Percentiles rank a stretch among this genome's conserved stretches.
Conservation (phyloP, 2,888 invertebrate genomes). For the Petrophora chlorosata region DNA sequence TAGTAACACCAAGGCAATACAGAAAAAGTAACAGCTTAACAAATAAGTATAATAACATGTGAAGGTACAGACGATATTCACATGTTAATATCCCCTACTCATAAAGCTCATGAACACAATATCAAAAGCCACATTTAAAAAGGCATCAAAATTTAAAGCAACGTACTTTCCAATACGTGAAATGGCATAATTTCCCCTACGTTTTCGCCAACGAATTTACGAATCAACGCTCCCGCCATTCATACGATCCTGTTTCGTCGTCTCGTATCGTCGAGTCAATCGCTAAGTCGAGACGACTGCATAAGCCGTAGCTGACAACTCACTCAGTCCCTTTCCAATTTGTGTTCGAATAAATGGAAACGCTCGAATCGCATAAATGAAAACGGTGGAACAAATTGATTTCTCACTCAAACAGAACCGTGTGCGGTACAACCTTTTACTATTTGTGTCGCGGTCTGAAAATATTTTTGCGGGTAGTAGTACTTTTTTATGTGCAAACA, state of each 20-base stretch:
- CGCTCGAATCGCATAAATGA: slow-evolving; percentile 78
- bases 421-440: slow-evolving; percentile 55
- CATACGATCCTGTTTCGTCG: slow-evolving; percentile 46
- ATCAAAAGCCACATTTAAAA: background rate
- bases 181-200: slow-evolving; percentile 35
- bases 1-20: no score
- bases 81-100: no score
- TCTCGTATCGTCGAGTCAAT: slow-evolving; percentile 47
- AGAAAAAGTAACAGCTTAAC: no score
- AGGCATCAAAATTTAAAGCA: slow-evolving; percentile 1
- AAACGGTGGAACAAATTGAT: slow-evolving; percentile 81
- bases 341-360: slow-evolving; percentile 78
- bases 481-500: slow-evolving; percentile 22
- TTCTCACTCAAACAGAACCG: slow-evolving; percentile 78
- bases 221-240: slow-evolving; percentile 46
- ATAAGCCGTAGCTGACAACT: slow-evolving; percentile 79
- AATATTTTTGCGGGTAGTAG: slow-evolving; percentile 38
- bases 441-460: slow-evolving; percentile 45
- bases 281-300: slow-evolving; percentile 68
- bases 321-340: slow-evolving; percentile 79
- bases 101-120: no score
- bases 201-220: slow-evolving; percentile 37
- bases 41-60: no score
- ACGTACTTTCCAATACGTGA: slow-evolving; percentile 27
- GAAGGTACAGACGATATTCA: no score